Evolutionary conservation across 2,113 vertebrate genomes (phyloP), one percentile per base, ranked within the genome.

Genomic region (Tachuris rubrigastra): DNA sequence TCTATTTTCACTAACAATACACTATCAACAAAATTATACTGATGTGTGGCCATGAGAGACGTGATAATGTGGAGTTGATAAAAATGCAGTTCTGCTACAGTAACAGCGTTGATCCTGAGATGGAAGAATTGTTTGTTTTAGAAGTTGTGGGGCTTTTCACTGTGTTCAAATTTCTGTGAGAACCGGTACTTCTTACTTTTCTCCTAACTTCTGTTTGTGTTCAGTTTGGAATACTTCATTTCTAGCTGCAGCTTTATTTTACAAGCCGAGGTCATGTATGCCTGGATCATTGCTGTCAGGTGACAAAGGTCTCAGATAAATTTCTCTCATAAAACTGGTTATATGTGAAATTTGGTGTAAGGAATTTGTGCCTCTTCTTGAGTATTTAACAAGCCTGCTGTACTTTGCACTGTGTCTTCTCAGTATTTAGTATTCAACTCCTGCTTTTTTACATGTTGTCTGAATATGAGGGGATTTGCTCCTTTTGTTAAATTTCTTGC

Each of bases 11-110:
- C 35, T 83, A 30, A 47, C 15, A 81, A 73, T 73, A 22, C 6
- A 49, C 90, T 75, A 90, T 86, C 76, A 90, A 93, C 42, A 87
- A 95, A 96, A 91, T n/a, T 25, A 5, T 65, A n/a, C 17, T 50
- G 11, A 55, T 66, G 8, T 42, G 14, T 90, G 41, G 25, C 22
- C 2, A 0, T 56, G 46, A 69, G 16, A 62, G 33, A 31, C 27
- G 9, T 49, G n/a, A 62, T 30, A 56, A 3, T 1, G 1, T 52
- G 7, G 28, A 75, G 42, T 35, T 49, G 31, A 13, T 49, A 39
- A 68, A 90, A 10, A 8, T 53, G 27, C 21, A 10, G 5, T 68
- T 83, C 31, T 31, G 21, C 25, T 46, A 10, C n/a, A 27, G n/a
- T 55, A 42, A 37, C 31, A 72, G 22, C 21, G 22, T 46, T 89